phyloP scores from a whole-genome alignment of 2,113 vertebrate genomes.

The Sinocyclocheilus anshuiensis region DNA sequence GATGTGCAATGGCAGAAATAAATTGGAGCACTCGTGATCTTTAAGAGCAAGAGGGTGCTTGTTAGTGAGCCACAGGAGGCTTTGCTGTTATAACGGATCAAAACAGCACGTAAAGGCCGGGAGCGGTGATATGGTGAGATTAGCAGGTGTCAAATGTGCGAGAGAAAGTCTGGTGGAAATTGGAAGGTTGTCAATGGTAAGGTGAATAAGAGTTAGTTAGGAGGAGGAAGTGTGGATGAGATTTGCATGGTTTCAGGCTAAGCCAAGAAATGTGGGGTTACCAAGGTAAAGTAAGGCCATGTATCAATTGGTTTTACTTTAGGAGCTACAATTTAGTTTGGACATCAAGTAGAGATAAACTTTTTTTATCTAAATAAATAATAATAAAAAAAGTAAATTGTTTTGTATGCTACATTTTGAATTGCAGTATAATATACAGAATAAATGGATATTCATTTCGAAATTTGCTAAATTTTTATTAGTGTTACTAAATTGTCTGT shows the following conservation, averaged over 20 bases:
- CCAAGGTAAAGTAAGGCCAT: background rate
- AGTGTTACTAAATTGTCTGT: too few species aligned
- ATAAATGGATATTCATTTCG: too few species aligned
- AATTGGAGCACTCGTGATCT: constrained; percentile 39
- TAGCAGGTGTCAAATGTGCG: constrained; percentile 39
- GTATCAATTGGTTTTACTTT: background rate
- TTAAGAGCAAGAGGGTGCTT: constrained; percentile 36
- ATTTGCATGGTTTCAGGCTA: constrained; percentile 33
- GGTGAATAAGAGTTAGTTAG: constrained; percentile 26
- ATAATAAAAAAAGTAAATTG: background rate
- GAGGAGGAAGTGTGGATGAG: constrained; percentile 13
- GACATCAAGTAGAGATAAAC: background rate
- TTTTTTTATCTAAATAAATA: background rate
- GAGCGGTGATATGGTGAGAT: constrained; percentile 26
- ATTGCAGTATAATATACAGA: background rate
- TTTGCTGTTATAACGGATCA: constrained; percentile 21
- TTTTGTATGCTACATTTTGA: background rate
- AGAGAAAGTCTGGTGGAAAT: constrained; percentile 45
- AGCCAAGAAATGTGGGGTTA: constrained; percentile 18
- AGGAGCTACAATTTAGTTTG: background rate
- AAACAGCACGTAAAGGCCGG: background rate
- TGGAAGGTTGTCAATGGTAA: constrained; percentile 40
- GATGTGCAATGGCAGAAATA: constrained; percentile 25
- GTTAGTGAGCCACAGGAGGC: constrained; percentile 43
- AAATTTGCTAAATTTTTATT: too few species aligned